Base-by-base conservation (phyloP, 2,888 invertebrate genomes). In the Eumacrocentrus americanus region DNA sequence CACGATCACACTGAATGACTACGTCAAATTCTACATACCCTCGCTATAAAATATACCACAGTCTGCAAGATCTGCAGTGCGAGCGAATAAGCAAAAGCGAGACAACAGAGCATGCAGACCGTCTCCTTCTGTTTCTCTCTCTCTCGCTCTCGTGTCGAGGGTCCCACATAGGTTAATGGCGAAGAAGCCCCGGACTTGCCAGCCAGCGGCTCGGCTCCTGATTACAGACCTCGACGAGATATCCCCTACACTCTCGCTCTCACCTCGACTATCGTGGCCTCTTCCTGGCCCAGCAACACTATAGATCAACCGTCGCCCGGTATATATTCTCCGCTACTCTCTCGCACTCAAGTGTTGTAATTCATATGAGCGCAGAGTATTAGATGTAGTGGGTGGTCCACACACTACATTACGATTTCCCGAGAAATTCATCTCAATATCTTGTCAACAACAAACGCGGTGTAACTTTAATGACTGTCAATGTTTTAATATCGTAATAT, bases 201-300 rank as follows among this genome's bases (percentile, higher is more conserved):
- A 38, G 23, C 67, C 66, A 74, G 76, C 76, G 76, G 76, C 75
- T 72, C 59, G 71, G 73, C 72, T 73, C 74, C 78, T 80, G 80
- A 80, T 80, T 80, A 80, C 79, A 80, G 80, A 79, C 74, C 75
- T 72, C 77, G 55, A 42, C 44, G 74, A 68, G 70, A 74, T 75
- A 64, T 61, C 77, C 71, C 72, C 76, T 75, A 78, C 38, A 78
- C 77, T 79, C 79, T 77, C 75, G 76, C 75, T 79, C 78, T 78
- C 78, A 75, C 76, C 78, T 78, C 74, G 67, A 69, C 70, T 72
- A 72, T 76, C 72, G 72, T 58, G 58, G 59, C 67, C 67, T 67
- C 68, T 67, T 67, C 68, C 63, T 62, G 65, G 65, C 59, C 63
- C 63, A 40, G 63, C 67, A 71, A 72, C 74, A 71, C 74, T 75